Base-by-base conservation (phyloP, 2,888 invertebrate genomes). In the Steinernema carpocapsae region DNA sequence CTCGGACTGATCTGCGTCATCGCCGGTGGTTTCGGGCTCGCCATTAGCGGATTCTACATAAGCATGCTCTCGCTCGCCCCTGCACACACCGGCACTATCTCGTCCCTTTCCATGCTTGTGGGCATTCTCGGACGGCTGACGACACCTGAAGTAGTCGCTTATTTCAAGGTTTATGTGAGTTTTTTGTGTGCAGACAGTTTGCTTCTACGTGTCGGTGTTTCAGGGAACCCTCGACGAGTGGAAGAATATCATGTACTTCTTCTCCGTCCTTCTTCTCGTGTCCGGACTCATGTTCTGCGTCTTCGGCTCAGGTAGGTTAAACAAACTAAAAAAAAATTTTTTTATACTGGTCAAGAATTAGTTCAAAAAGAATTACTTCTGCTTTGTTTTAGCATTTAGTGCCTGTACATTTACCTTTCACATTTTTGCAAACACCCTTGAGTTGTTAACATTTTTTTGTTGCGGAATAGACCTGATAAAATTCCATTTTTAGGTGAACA, bases 11-110 rank as follows among this genome's bases (percentile, higher is more conserved):
- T 80, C 1, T 79, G 78, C 70, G 19, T 70, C 14, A 52, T 83
- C 6, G 78, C 78, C 12, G 76, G 74, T 4, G 79, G 77, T 19
- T 83, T 85, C 56, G 79, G 79, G 0, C 46, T 80, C 19, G 79
- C 78, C 0, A 82, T 85, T 32, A 79, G 83, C 43, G 85, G 85
- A 24, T 85, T 85, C 74, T 83, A 81, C 72, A 85, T 84, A 7
- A 78, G 80, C 4, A 72, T 85, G 56, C 73, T 85, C 14, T 80
- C 81, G 0, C 48, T 85, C 10, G 83, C 85, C 10, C 85, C 85
- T 0, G 77, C 77, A 1, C 79, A 83, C 71, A 83, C 81, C 12
- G 85, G 85, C 45, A 77, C 77, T 1, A 26, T 85, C 52, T 80
- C 83, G 42, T 79, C 83, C 22, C 52, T 85, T 14, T 72, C 73